Evolutionary conservation across 2,888 invertebrate genomes (phyloP).

Genomic region (Poecilus cupreus): DNA sequence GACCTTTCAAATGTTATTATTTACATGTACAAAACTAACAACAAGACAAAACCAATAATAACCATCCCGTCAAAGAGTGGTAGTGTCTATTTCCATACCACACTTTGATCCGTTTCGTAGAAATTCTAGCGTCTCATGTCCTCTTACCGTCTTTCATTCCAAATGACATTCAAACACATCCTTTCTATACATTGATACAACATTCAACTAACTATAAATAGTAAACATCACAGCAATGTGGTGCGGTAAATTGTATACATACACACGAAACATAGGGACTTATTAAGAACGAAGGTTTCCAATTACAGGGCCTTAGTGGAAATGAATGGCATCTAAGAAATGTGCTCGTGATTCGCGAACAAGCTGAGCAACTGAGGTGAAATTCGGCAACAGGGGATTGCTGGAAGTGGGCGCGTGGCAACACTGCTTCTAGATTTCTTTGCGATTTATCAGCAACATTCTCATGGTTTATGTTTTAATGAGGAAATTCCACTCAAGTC

Average conservation of each 20-base stretch:
- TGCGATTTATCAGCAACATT: background rate
- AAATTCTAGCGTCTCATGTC: no score
- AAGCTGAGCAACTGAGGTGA: background rate
- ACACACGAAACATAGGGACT: background rate
- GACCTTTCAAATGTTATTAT: no score
- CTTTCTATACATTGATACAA: background rate
- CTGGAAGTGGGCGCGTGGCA: background rate
- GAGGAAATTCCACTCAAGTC: no score
- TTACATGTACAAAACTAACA: no score
- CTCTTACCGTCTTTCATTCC: background rate
- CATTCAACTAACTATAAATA: background rate
- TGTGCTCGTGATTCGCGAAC: background rate
- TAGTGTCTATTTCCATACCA: background rate
- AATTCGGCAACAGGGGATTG: conserved; percentile 12
- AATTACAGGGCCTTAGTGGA: conserved; percentile 2
- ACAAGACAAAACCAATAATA: no score
- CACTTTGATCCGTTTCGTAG: no score
- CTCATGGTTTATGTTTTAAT: no score
- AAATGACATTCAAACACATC: background rate
- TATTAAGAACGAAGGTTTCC: conserved; percentile 13
- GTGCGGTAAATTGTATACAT: background rate
- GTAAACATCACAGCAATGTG: background rate
- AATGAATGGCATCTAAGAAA: conserved; percentile 33
- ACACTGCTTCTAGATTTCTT: background rate
- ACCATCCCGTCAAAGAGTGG: no score